Evolutionary conservation across 2,888 invertebrate species (phyloP), one percentile per base, ranked within the genome.

Genomic region (Dicycla oo): DNA sequence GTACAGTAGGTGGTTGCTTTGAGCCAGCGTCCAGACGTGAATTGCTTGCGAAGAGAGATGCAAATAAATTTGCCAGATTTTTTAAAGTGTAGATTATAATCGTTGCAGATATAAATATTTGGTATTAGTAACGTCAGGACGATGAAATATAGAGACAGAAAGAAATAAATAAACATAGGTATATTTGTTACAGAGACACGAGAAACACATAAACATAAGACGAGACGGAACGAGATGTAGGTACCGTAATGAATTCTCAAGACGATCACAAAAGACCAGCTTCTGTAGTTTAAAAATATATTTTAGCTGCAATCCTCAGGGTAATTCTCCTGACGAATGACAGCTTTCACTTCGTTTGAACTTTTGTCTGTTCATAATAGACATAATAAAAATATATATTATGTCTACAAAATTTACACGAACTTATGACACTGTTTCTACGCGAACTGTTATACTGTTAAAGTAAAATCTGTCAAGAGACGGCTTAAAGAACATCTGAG

Each of bases 391-490:
- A 43, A 43, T n/a, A n/a, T n/a, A 15, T 15, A 13, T 15, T 43
- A 13, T 15, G 38, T 38, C 38, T 3, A 15, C 13, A 43, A 43
- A 43, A 5, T 15, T 73, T 47, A 53, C 11, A 45, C 23, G 4
- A 58, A 68, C 34, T 63, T 68, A 18, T 15, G 30, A 63, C 61
- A 75, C 34, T 20, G 10, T 47, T 34, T 49, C 30, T 58, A 10
- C 26, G 7, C 30, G 10, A 34, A 60, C 43, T 81, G 76, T 53
- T 80, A 69, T 54, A 45, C 34, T 53, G 56, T 65, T 61, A 47
- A 62, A 76, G 49, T 3, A 69, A 58, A 70, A 51, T 75, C 47
- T 66, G 47, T 51, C 72, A 64, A 56, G 51, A 43, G 58, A 82
- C 40, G 67, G 47, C 60, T 75, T 61, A 57, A 49, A 63, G 73